Percentiles rank a stretch among this genome's conserved stretches.
phyloP scores from a whole-genome alignment of 2,113 vertebrate species.

The Delphinapterus leucas region DNA sequence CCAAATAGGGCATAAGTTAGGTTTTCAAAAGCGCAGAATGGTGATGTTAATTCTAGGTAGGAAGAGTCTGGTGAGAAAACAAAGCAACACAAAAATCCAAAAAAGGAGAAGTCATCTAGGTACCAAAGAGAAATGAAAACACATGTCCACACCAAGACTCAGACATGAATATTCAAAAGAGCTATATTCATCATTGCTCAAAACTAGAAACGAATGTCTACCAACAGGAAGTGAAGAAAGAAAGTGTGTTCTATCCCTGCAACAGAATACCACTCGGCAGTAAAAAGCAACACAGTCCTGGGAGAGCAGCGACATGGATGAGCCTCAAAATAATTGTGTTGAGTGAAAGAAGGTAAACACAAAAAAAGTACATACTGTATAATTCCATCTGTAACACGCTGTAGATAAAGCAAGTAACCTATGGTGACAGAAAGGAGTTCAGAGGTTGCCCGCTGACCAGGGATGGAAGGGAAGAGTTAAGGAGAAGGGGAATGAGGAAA shows the following conservation, averaged over 20 bases:
- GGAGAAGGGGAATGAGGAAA: background rate
- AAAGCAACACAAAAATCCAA: background rate
- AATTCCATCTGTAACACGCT: background rate
- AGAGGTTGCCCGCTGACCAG: background rate
- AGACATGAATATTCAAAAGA: background rate
- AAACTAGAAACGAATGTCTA: background rate
- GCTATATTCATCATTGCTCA: background rate
- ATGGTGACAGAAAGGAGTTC: too few relatives aligned
- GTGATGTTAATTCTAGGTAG: background rate
- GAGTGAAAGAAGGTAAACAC: background rate
- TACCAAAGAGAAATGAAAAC: conserved; percentile 16
- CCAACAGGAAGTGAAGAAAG: background rate
- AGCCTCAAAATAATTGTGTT: background rate
- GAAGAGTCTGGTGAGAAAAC: background rate
- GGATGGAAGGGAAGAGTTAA: background rate
- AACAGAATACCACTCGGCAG: background rate
- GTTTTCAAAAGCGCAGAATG: background rate
- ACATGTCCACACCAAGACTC: background rate
- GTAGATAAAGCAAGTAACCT: background rate
- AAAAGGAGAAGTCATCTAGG: background rate
- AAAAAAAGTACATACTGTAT: background rate
- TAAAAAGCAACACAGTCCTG: background rate
- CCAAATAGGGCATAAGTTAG: background rate
- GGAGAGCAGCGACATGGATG: background rate
- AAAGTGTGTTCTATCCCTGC: background rate